phyloP scores from a whole-genome alignment of 2,113 vertebrate species.

The Peromyscus maniculatus region DNA sequence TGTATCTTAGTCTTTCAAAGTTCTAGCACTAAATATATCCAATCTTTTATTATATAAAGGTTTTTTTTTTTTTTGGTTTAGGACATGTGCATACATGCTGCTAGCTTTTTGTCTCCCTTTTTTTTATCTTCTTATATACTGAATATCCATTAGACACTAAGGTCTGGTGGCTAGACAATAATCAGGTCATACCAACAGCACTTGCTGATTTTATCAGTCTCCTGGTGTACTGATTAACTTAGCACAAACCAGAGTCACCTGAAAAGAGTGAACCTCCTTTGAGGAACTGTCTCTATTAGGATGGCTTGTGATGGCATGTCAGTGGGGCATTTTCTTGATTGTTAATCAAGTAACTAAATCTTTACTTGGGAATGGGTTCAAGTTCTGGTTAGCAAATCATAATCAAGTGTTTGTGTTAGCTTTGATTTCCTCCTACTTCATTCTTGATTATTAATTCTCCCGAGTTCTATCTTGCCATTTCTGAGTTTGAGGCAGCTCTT shows the following conservation, averaged over 20 bases:
- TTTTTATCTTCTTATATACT: background rate
- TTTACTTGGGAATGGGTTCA: background rate
- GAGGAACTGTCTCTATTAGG: too few relatives aligned
- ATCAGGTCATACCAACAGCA: background rate
- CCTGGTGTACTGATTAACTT: background rate
- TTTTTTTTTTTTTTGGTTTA: background rate
- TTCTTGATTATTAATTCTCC: constrained; percentile 19
- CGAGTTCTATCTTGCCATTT: background rate
- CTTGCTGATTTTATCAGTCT: background rate
- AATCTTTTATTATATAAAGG: background rate
- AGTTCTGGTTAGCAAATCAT: background rate
- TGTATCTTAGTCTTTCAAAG: background rate
- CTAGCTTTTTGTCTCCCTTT: background rate
- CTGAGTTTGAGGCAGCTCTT: background rate
- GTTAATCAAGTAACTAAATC: background rate
- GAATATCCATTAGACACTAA: background rate
- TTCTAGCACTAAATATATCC: background rate
- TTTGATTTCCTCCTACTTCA: background rate
- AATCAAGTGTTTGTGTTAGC: background rate
- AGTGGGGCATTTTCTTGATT: too few relatives aligned
- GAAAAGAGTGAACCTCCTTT: too few relatives aligned
- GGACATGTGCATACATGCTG: background rate
- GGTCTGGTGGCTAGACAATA: background rate
- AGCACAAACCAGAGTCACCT: too few relatives aligned
- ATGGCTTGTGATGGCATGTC: too few relatives aligned